Conservation (phyloP, 1,140 invertebrate species). For the Ostrea edulis region DNA sequence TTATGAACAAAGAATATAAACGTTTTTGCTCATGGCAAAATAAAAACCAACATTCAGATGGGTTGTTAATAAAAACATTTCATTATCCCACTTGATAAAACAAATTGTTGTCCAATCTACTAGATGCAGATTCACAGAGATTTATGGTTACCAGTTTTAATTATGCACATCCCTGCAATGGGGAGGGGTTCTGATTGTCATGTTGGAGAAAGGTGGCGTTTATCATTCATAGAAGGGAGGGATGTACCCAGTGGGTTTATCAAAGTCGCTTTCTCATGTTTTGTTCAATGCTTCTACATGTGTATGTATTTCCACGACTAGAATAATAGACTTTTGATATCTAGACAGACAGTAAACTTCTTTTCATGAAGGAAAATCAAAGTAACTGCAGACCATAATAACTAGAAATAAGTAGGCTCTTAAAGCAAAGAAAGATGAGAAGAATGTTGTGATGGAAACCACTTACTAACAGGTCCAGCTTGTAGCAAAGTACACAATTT, state of each 20-base stretch:
- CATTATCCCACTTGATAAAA: slow-evolving; percentile 37
- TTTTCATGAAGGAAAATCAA: background rate
- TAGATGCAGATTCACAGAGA: background rate
- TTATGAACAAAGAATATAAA: slow-evolving; percentile 25
- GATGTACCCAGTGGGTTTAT: background rate
- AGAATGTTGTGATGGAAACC: background rate
- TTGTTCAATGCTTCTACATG: background rate
- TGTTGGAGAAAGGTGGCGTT: background rate
- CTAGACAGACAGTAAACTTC: background rate
- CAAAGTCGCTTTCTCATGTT: background rate
- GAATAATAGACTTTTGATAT: background rate
- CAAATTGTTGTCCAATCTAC: slow-evolving; percentile 18
- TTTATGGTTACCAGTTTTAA: background rate
- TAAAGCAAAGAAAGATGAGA: background rate
- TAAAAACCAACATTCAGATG: slow-evolving; percentile 17
- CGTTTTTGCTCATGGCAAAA: background rate
- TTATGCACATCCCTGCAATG: background rate
- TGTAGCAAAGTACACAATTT: too few species aligned
- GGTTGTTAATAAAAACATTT: slow-evolving; percentile 35
- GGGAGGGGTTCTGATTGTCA: background rate
- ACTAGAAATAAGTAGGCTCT: background rate
- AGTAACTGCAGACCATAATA: background rate
- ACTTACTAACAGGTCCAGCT: background rate
- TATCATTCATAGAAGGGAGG: background rate
- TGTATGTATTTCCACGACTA: background rate